phyloP scores from a whole-genome alignment of 2,113 vertebrate species.

The Dromiciops gliroides region DNA sequence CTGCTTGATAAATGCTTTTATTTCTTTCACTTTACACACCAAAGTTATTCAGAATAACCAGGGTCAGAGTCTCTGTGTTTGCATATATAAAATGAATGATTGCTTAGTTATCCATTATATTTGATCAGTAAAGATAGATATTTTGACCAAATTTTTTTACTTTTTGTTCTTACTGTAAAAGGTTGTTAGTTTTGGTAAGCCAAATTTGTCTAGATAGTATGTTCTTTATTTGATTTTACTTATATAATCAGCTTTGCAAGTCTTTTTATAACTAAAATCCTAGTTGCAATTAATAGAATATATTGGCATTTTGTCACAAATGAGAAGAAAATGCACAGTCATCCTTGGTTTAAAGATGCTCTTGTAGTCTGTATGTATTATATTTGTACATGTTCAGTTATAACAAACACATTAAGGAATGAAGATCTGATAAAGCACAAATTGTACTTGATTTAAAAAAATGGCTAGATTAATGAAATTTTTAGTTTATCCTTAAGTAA shows the following conservation, averaged over 20 bases:
- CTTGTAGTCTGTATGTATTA: not conserved
- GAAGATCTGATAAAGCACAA: rapidly evolving
- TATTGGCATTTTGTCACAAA: not conserved
- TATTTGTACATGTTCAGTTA: rapidly evolving
- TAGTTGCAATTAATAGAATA: not conserved
- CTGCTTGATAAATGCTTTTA: not conserved
- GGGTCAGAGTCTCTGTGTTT: not conserved
- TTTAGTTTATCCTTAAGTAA: rapidly evolving
- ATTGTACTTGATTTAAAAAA: not conserved
- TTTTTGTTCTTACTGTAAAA: not conserved
- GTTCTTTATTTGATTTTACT: not conserved
- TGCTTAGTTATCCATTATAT: not conserved
- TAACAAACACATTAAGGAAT: not conserved
- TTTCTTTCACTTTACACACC: not conserved
- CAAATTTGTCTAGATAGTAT: not conserved
- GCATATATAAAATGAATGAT: not conserved
- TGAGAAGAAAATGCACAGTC: not conserved
- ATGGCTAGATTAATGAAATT: rapidly evolving
- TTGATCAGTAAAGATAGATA: not conserved
- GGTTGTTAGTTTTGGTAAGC: not conserved
- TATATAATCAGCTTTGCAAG: not conserved
- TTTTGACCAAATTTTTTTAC: not conserved
- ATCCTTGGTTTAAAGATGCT: not conserved
- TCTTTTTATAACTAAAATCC: not conserved
- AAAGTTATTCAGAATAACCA: constrained; percentile 5